A percentile compares a stretch with the other conserved stretches of the same genome.
These are phyloP conservation scores for Alexandromys fortis DNA, from an alignment of 2,113 vertebrate genomes.

Conservation along the genomic window DNA sequence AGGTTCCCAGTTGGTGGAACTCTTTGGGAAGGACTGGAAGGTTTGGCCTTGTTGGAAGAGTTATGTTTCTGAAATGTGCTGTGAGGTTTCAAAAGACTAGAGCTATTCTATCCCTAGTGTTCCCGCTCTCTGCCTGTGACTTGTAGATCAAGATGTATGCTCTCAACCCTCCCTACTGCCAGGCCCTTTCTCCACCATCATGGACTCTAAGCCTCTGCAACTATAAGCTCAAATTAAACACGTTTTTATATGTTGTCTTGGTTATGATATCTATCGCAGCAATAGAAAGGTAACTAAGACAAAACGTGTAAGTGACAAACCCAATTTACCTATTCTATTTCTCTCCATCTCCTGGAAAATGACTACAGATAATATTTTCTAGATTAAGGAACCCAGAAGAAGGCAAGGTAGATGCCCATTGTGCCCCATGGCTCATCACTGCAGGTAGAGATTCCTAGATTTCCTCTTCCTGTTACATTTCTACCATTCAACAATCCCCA, in stretches of 20 bases:
- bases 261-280: neutral
- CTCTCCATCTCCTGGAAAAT: neutral
- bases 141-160: neutral
- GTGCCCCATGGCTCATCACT: neutral
- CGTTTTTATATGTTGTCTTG: neutral
- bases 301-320: neutral
- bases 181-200: neutral
- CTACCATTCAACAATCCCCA: neutral
- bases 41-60: neutral
- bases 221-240: neutral
- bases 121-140: neutral
- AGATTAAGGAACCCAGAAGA: neutral
- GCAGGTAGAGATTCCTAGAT: neutral
- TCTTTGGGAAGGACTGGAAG: neutral
- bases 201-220: neutral
- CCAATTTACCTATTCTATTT: neutral
- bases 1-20: neutral
- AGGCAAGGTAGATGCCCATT: neutral
- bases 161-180: neutral
- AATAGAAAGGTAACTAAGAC: neutral
- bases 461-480: neutral
- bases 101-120: neutral
- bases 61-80: neutral
- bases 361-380: neutral
- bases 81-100: neutral